phyloP scores from a whole-genome alignment of 2,888 invertebrate genomes.

The Rhogogaster chlorosoma region DNA sequence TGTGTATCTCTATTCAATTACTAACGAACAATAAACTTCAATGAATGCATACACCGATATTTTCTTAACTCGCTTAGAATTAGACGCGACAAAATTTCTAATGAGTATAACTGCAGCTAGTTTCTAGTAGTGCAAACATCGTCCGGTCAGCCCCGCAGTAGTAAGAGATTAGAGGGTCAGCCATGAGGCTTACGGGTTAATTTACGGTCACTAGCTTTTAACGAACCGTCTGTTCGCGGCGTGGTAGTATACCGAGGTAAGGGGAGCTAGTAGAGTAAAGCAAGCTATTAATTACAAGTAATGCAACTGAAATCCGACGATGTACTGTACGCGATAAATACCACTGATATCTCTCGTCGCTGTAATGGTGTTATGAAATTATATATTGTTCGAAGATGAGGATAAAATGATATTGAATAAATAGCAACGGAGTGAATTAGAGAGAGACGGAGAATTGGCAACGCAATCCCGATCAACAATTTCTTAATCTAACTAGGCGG shows the following conservation, averaged over 20 bases:
- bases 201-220: constrained; percentile 20
- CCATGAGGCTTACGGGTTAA: constrained; percentile 33
- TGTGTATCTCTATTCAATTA: too few relatives aligned
- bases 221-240: constrained; percentile 31
- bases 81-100: neutral
- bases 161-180: constrained; percentile 32
- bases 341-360: neutral
- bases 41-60: too few relatives aligned
- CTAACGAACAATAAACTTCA: too few relatives aligned
- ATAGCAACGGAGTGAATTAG: neutral
- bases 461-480: neutral
- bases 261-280: neutral
- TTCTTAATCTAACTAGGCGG: neutral
- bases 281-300: neutral
- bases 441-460: neutral
- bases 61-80: too few relatives aligned
- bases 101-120: neutral
- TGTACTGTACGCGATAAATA: neutral
- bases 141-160: constrained; percentile 14
- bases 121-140: constrained; percentile 32
- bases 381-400: neutral
- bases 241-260: neutral
- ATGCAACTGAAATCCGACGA: neutral
- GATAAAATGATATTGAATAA: neutral
- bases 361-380: neutral